Conservation (phyloP, 2,888 invertebrate genomes). For the Pherbina coryleti region DNA sequence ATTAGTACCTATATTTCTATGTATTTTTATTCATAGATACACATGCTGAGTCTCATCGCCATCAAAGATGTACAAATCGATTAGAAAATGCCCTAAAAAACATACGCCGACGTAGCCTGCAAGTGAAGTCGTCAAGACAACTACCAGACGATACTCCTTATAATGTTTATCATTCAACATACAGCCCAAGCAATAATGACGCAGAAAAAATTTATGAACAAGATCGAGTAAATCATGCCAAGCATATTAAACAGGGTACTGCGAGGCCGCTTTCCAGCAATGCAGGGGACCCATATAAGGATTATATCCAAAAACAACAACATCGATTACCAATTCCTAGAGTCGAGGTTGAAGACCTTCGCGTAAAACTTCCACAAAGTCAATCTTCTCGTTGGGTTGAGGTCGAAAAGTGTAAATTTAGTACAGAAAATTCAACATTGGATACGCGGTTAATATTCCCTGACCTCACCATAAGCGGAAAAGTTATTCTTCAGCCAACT, state of each 20-base stretch:
- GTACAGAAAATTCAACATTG: slow-evolving; percentile 79
- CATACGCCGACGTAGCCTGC: slow-evolving; percentile 69
- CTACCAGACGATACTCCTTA: slow-evolving; percentile 62
- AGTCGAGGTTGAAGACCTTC: slow-evolving; percentile 60
- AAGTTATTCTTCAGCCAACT: slow-evolving; percentile 74
- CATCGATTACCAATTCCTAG: slow-evolving; percentile 52
- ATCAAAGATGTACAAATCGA: slow-evolving; percentile 76
- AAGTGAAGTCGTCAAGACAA: slow-evolving; percentile 58
- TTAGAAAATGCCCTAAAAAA: slow-evolving; percentile 78
- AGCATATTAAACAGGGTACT: slow-evolving; percentile 53
- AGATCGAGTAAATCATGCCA: slow-evolving; percentile 58
- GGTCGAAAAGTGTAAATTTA: slow-evolving; percentile 82
- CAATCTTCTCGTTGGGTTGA: slow-evolving; percentile 75
- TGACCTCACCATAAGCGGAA: slow-evolving; percentile 84
- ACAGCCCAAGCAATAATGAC: slow-evolving; percentile 58
- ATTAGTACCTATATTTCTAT: not conserved
- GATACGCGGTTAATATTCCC: slow-evolving; percentile 83
- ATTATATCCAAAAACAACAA: slow-evolving; percentile 53
- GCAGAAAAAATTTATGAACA: slow-evolving; percentile 56
- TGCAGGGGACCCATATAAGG: not conserved
- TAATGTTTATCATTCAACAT: slow-evolving; percentile 64
- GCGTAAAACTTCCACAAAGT: slow-evolving; percentile 77
- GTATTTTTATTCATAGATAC: slow-evolving; percentile 35
- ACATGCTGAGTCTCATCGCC: slow-evolving; percentile 61
- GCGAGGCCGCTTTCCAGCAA: slow-evolving; percentile 28